A percentile compares a stretch with the other conserved stretches of the same genome.
These are phyloP conservation scores for Myotis pilosus DNA, from an alignment of 2,797 vertebrate species.

Conservation along the genomic window DNA sequence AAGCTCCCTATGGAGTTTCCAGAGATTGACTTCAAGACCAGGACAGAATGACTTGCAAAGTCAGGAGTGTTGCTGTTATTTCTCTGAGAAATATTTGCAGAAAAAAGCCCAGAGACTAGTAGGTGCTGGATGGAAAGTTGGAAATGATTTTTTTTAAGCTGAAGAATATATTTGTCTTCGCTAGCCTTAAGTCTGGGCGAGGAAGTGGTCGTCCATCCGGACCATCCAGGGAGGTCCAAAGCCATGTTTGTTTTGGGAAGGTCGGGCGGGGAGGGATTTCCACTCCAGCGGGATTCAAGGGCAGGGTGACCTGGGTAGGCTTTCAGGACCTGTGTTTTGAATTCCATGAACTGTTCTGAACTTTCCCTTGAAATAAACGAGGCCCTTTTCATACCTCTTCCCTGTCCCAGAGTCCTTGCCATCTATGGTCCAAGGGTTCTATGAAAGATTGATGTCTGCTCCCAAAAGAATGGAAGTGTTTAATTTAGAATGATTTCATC, in stretches of 20 bases:
- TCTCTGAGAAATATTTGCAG: neutral
- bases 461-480: neutral
- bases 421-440: neutral
- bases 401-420: neutral
- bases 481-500: neutral
- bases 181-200: neutral
- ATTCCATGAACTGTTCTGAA: neutral
- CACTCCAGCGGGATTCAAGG: neutral
- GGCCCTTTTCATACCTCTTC: neutral
- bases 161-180: neutral
- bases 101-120: neutral
- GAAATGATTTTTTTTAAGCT: neutral
- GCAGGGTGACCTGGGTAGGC: neutral
- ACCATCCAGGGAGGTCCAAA: neutral
- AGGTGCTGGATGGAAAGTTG: neutral
- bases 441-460: neutral
- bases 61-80: rapidly evolving
- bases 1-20: neutral
- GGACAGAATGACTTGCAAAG: neutral
- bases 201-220: neutral
- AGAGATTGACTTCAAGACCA: neutral
- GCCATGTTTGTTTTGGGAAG: neutral
- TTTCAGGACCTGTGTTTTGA: neutral
- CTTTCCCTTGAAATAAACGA: slow-evolving; percentile 48
- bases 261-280: neutral